Base-by-base conservation (phyloP, 2,113 vertebrate genomes). In the Oreocharis arfaki region DNA sequence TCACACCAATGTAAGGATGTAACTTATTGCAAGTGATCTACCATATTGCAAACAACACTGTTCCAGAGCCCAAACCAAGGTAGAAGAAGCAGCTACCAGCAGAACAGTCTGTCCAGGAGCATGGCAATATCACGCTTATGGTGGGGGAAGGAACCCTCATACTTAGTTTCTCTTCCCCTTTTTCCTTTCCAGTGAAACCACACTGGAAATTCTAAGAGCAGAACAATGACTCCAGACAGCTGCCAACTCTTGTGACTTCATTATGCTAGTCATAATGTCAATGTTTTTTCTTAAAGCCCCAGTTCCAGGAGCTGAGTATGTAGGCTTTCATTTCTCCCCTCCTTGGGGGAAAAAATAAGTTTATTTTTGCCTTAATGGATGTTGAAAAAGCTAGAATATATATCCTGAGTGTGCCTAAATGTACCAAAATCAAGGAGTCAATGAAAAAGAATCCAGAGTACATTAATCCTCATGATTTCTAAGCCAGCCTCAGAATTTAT, bases 401-500 rank as follows among this genome's bases (percentile, higher is more conserved):
- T 42, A 30, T 50, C 42, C 23, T 70, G 26, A 67, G 39, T 57
- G 41, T 55, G 30, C 16, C 68, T 86, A 37, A 90, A 69, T 52
- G 14, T 89, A 75, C 42, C 75, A 92, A 93, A 96, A 65, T 17
- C 24, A 84, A 80, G 35, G 19, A 82, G 10, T 56, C 26, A 49
- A 78, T 67, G 33, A 56, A 90, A 93, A 90, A 94, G 21, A 59
- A 88, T 37, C 75, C 68, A 86, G 35, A 70, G 30, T 47, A 46
- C 39, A 69, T 59, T 39, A 57, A 74, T 88, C 64, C 39, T 77
- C 11, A 30, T 11, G 5, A 93, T 74, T 93, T 90, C 56, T 86
- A 76, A 75, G 52, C 42, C 68, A 77, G n/a, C 33, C 39, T 60
- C 63, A 39, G 60, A 88, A 92, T 94, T 94, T 86, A 74, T 80